Base-by-base conservation (phyloP, 2,113 vertebrate species). In the Serranochromis macrocephalus region DNA sequence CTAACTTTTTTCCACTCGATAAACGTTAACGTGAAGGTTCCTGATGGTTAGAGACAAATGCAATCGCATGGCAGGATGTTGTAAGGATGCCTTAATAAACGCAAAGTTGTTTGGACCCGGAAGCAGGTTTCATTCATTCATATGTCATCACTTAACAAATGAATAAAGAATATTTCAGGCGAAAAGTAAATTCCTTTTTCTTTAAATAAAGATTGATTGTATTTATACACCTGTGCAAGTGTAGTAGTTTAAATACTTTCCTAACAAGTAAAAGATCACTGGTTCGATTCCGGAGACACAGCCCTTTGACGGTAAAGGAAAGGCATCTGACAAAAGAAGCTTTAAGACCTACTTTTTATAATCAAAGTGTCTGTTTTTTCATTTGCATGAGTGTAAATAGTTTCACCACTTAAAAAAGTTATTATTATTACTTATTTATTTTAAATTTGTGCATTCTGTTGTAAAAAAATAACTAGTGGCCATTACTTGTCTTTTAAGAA, bases 141-240 rank as follows among this genome's bases (percentile, higher is more conserved):
- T 26, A 57, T 0, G 2, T 57, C 54, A 26, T 57, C 0, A 0
- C 54, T 57, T 57, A 57, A 57, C 2, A 57, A 57, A 29, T 57
- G 12, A 57, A 63, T 36, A 63, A 63, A 63, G 33, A 38, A n/a
- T n/a, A 12, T 2, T 0, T 66, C 33, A 66, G 61, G 33, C 33
- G 4, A 38, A 66, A 66, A 38, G 0, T 6, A n/a, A 36, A 66
- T 19, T 66, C 61, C 17, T 38, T 19, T 36, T 11, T 4, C 31
- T 33, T 66, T 36, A 36, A 63, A 36, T 29, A 63, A 63, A 33
- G 58, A n/a, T 9, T 19, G 29, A 11, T n/a, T 66, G 10, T 66
- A 36, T 36, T 61, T 61, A 66, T 19, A 63, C 58, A 36, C 31
- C 17, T 58, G 26, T 58, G 26, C 55, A 29, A 9, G 14, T 29